A percentile compares a stretch with the other conserved stretches of the same genome.
Evolutionary conservation across 2,797 vertebrate species (phyloP).

Genomic region (Prunella strophiata): DNA sequence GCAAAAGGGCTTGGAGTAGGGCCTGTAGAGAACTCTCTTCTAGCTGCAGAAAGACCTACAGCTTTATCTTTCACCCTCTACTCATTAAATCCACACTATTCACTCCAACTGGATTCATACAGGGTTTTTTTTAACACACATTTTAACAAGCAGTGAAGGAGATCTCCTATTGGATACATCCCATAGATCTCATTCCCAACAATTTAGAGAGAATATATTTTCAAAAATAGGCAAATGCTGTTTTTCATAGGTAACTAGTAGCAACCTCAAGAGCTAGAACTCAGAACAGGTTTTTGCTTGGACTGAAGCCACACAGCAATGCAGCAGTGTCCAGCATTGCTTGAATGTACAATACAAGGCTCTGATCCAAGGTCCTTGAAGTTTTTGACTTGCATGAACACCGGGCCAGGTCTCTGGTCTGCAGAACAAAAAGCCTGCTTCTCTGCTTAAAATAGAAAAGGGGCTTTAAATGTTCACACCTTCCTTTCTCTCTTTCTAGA

Average conservation of each 20-base stretch:
- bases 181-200: not conserved
- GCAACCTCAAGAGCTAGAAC: constrained; percentile 11
- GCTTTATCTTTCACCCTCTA: constrained; percentile 12
- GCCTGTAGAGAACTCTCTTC: not conserved
- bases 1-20: not conserved
- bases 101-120: not conserved
- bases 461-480: not conserved
- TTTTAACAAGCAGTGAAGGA: constrained; percentile 32
- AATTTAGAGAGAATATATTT: constrained; percentile 7
- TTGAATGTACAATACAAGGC: constrained; percentile 9
- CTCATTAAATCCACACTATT: not conserved
- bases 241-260: not conserved
- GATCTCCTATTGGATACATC: not conserved
- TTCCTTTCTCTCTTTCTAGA: not conserved
- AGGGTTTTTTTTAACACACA: not conserved
- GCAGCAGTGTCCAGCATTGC: constrained; percentile 22
- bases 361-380: constrained; percentile 27
- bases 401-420: not conserved
- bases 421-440: constrained; percentile 20
- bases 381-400: constrained; percentile 1
- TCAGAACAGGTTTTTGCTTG: constrained; percentile 9
- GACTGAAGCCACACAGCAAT: not conserved
- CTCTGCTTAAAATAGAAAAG: not conserved
- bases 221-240: not conserved
- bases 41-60: not conserved